Base-by-base conservation (phyloP, 1,140 invertebrate species). In the Mycetomoellerius zeteki region DNA sequence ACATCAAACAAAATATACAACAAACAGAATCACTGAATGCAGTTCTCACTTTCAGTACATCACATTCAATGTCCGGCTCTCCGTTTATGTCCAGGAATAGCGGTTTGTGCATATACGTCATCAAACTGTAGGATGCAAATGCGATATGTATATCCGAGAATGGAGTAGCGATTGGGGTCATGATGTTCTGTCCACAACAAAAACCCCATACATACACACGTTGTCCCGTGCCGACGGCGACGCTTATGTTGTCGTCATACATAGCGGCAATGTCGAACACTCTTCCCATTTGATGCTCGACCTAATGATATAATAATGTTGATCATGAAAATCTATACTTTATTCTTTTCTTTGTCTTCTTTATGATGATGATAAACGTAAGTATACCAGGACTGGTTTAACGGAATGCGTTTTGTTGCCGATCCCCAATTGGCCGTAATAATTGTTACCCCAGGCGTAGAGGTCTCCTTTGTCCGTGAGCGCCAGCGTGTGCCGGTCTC, bases 361-460 rank as follows among this genome's bases (percentile, higher is more conserved):
- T 24, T 30, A 21, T 37, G 24, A 72, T 24, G 16, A 43, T n/a
- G 16, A 64, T 52, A 12, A 24, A 12, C n/a, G n/a, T n/a, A n/a
- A n/a, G n/a, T 16, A 60, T 72, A 82, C 80, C 52, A 47, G 14
- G 10, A 58, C 33, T 24, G 80, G 65, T 12, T 30, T 52, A 16
- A 54, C n/a, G 67, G 33, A 93, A 6, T 65, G 84, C 1, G 52
- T 87, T n/a, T 92, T 97, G 97, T 89, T 96, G 12, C 96, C 96
- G 69, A 96, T 95, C 19, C 96, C 97, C 24, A 97, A 92, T 92
- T 97, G 96, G 0, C 97, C 96, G 87, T 96, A n/a, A n/a, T n/a
- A n/a, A n/a, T 95, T 96, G 93, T 97, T 97, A 86, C 97, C 97
- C 97, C 97, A 97, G 50, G 96, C 96, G 91, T 96, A 97, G 10